A percentile compares a stretch with the other conserved stretches of the same genome.
Evolutionary conservation across 2,888 invertebrate genomes (phyloP).

Genomic region (Thelaira solivaga): DNA sequence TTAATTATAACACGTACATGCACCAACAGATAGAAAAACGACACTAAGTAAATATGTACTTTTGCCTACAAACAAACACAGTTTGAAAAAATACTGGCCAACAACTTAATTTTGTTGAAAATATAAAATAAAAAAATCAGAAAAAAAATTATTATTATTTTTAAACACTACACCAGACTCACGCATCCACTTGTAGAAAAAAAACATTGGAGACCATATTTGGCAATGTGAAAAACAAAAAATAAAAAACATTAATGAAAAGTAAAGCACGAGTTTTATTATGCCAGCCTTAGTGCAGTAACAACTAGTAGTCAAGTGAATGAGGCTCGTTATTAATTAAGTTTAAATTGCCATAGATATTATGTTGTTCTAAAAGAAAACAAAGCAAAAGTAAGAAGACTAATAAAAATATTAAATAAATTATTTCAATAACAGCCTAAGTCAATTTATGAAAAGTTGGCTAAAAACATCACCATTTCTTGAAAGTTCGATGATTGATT

Average conservation of each 20-base stretch:
- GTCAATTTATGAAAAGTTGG: too few relatives aligned
- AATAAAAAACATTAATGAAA: constrained; percentile 1
- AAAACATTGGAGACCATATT: not conserved
- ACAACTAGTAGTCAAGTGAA: constrained; percentile 15
- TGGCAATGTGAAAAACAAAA: constrained; percentile 4
- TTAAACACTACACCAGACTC: not conserved
- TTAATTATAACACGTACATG: constrained; percentile 33
- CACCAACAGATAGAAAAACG: not conserved
- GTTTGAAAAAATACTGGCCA: constrained; percentile 22
- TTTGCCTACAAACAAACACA: not conserved
- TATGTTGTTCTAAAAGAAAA: not conserved
- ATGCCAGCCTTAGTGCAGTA: constrained; percentile 33
- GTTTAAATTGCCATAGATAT: constrained; percentile 21
- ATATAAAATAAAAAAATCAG: not conserved
- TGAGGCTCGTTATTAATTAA: constrained; percentile 56
- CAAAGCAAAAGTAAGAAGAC: too few relatives aligned
- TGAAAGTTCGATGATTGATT: too few relatives aligned
- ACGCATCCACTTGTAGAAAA: not conserved
- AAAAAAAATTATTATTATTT: constrained; percentile 34
- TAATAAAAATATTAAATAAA: too few relatives aligned
- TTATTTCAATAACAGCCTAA: too few relatives aligned
- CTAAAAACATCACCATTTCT: too few relatives aligned
- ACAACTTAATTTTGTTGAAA: constrained; percentile 47
- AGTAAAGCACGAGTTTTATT: constrained; percentile 51
- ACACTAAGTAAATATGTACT: not conserved